A percentile compares a stretch with the other conserved stretches of the same genome.
phyloP scores from a whole-genome alignment of 2,113 vertebrate species.

The Dipodomys spectabilis region DNA sequence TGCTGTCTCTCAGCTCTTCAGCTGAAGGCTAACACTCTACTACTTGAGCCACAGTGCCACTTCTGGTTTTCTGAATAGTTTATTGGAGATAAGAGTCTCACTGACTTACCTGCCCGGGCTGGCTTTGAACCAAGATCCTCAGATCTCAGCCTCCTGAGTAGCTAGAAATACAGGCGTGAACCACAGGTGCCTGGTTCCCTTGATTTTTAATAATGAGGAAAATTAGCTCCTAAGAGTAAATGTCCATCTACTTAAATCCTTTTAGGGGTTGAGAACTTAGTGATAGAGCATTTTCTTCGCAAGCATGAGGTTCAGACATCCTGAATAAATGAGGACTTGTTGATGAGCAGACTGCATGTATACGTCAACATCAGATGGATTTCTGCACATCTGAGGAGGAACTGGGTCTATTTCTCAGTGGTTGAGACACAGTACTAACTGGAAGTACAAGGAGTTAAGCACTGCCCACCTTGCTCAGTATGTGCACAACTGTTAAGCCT shows the following conservation, averaged over 20 bases:
- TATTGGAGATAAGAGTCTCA: too few relatives aligned
- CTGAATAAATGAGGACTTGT: not conserved
- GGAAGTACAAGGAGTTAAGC: not conserved
- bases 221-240: not conserved
- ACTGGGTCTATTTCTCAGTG: not conserved
- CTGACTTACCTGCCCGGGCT: too few relatives aligned
- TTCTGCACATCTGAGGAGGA: conserved; percentile 27
- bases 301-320: not conserved
- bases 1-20: too few relatives aligned
- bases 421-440: not conserved
- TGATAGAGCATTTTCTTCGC: not conserved
- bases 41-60: too few relatives aligned
- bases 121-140: too few relatives aligned
- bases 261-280: not conserved
- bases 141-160: too few relatives aligned
- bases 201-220: conserved; percentile 32
- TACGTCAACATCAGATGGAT: not conserved
- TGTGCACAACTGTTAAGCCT: not conserved
- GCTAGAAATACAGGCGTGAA: too few relatives aligned
- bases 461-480: not conserved
- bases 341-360: not conserved
- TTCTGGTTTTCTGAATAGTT: too few relatives aligned
- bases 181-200: not conserved
- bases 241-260: not conserved
- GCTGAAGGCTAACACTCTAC: too few relatives aligned